Evolutionary conservation across 2,113 vertebrate genomes (phyloP).

Genomic region (Piprites chloris): DNA sequence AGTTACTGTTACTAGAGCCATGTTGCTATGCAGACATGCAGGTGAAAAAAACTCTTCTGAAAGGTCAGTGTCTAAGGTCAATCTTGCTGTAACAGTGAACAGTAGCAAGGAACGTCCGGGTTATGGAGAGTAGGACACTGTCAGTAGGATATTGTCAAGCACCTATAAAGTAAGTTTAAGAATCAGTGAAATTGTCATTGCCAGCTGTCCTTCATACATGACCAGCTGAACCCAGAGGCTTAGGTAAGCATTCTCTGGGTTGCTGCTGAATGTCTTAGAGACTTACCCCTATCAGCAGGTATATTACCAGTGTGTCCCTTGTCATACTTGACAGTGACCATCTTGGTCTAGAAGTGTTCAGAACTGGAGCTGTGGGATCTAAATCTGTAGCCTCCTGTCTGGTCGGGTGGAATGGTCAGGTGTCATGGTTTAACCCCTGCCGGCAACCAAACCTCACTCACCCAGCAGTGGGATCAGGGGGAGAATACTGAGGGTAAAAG

Average conservation of each 20-base stretch:
- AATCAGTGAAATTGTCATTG: not conserved
- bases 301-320: not conserved
- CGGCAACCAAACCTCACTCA: not conserved
- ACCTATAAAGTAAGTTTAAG: not conserved
- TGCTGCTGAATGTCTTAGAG: not conserved
- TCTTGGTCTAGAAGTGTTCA: not conserved
- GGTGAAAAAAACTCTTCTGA: not conserved
- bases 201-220: not conserved
- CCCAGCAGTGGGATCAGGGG: not conserved
- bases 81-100: not conserved
- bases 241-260: not conserved
- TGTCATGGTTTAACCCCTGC: not conserved
- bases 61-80: not conserved
- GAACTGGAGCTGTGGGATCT: not conserved
- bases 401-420: not conserved
- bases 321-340: accelerated
- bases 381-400: not conserved
- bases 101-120: not conserved
- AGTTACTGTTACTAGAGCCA: not conserved
- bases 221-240: not conserved
- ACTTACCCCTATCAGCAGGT: not conserved
- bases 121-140: not conserved
- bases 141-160: not conserved
- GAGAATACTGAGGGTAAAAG: not conserved
- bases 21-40: not conserved